These are phyloP conservation scores for Axea sp. DNA, from an alignment of 2,888 invertebrate species.

Conservation along the genomic window DNA sequence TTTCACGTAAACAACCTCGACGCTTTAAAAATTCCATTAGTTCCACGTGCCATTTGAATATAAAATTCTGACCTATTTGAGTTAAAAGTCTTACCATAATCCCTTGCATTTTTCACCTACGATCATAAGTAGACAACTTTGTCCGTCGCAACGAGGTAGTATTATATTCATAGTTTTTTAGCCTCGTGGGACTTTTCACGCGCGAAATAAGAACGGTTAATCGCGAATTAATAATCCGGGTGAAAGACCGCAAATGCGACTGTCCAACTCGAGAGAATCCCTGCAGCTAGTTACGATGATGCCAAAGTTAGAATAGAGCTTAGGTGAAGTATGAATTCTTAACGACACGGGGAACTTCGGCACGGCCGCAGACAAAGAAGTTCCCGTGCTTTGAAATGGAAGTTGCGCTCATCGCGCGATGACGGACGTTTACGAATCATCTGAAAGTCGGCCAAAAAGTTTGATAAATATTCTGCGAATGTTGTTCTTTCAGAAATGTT, in stretches of 20 bases:
- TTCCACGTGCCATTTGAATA: constrained; percentile 28
- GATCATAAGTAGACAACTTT: constrained; percentile 9
- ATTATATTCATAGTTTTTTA: constrained; percentile 40
- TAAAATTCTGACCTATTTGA: constrained; percentile 24
- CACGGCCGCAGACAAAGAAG: constrained; percentile 23
- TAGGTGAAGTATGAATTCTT: constrained; percentile 75
- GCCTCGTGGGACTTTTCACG: constrained; percentile 18
- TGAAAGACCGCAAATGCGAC: constrained; percentile 33
- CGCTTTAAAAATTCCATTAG: constrained; percentile 38
- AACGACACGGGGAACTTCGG: constrained; percentile 56
- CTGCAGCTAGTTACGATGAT: constrained; percentile 26
- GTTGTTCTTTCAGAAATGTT: no score
- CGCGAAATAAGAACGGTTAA: constrained; percentile 32
- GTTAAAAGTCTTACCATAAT: constrained; percentile 3
- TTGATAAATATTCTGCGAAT: no score
- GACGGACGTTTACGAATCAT: neutral
- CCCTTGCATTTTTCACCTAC: constrained; percentile 10
- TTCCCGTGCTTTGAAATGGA: constrained; percentile 2
- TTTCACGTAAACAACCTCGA: constrained; percentile 18
- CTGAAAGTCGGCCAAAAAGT: no score
- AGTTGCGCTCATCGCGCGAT: no score
- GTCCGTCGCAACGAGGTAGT: neutral
- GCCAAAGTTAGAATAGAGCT: constrained; percentile 52
- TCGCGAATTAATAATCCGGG: constrained; percentile 42
- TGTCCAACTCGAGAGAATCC: constrained; percentile 43